phyloP scores from a whole-genome alignment of 2,113 vertebrate genomes.

The Pundamilia nyererei region DNA sequence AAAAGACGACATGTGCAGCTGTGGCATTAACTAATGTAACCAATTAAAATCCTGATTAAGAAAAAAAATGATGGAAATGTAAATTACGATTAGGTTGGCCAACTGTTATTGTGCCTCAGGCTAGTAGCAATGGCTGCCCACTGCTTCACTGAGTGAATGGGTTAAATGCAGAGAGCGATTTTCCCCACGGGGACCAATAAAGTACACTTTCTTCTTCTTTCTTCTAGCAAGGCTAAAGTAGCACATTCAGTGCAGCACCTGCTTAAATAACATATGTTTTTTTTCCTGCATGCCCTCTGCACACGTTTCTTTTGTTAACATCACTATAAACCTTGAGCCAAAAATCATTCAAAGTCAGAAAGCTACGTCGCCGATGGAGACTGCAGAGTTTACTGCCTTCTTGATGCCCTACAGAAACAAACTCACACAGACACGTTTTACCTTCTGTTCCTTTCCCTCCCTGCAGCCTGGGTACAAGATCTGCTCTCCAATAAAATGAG shows the following conservation, averaged over 20 bases:
- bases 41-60: not conserved
- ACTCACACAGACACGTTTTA: not conserved
- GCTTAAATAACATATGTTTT: not conserved
- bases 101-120: not conserved
- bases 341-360: not conserved
- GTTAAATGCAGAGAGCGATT: too few relatives aligned
- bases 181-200: too few relatives aligned
- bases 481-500: not conserved
- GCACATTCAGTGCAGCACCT: not conserved
- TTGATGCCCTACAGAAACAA: not conserved
- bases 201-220: too few relatives aligned
- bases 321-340: not conserved
- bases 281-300: not conserved
- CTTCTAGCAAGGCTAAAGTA: rapidly evolving
- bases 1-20: not conserved
- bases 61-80: not conserved
- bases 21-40: not conserved
- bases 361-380: not conserved
- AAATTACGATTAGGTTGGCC: not conserved
- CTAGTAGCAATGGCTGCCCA: not conserved
- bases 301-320: not conserved
- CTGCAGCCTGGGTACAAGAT: not conserved
- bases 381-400: not conserved
- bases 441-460: not conserved
- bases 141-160: too few relatives aligned